Evolutionary conservation across 2,888 invertebrate genomes (phyloP), one percentile per base, ranked within the genome.

Genomic region (Amblyjoppa fuscipennis): DNA sequence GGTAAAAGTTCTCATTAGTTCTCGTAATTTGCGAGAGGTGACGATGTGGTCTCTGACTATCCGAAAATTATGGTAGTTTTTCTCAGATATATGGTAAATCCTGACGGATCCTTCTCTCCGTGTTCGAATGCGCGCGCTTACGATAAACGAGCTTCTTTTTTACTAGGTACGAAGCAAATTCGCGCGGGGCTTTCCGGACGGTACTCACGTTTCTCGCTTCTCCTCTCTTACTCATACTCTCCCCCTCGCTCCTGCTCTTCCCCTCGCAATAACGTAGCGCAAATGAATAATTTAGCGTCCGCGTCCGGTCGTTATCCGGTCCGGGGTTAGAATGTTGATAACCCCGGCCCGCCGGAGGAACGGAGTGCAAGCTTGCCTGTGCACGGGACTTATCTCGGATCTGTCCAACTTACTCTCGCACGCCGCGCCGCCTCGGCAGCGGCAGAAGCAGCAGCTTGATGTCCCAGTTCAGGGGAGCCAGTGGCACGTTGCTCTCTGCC

Each of bases 251-350:
- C 86, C 81, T 83, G 83, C 87, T 87, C 85, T 76, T 86, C 76
- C 85, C 75, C 70, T 45, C 71, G 76, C 77, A 81, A 84, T 88
- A 85, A 86, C 81, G 77, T 81, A 78, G 74, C 76, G 86, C 84
- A 92, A 92, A 93, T 92, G 93, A 93, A 93, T 93, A 93, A 93
- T 93, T 93, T 91, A 92, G 89, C 90, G 90, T 91, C 90, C 91
- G 80, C 80, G 90, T 92, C 92, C 90, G 92, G 92, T 91, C 91
- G 90, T 86, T 86, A 86, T 86, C 83, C 85, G 82, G 80, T 81
- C 79, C 78, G 51, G 84, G 89, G 91, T 88, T 89, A 89, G 90
- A 88, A 89, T 89, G 90, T 91, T 92, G 93, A 93, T 93, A 93
- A 93, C 92, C 93, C 87, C 88, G 71, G 59, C 76, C 81, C 71